Base-by-base conservation (phyloP, 1,140 invertebrate genomes). In the Drosophila kanapiae region DNA sequence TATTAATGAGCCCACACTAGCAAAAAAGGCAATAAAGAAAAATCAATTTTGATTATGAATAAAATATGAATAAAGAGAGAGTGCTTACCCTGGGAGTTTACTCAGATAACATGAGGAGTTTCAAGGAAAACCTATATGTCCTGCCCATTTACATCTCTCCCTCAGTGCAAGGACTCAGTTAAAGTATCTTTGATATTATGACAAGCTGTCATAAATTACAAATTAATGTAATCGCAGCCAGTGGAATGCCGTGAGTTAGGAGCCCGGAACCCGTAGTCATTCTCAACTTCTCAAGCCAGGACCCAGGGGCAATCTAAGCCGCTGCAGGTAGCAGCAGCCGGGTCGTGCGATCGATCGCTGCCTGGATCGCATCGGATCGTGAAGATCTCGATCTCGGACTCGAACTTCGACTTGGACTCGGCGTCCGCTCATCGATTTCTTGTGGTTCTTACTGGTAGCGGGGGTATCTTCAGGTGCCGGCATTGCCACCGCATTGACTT, bases 191-290 rank as follows among this genome's bases (percentile, higher is more conserved):
- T 80, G 86, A 90, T 91, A 91, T 91, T 91, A 88, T 91, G 86
- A 91, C 86, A 91, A 81, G 76, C 80, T 91, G 86, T 91, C 86
- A 91, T 85, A 91, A 91, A 91, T 91, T 91, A 91, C 82, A 91
- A 91, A 91, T 87, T 91, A 91, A 87, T 91, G 82, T 82, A 87
- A 82, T 77, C 63, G 76, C 72, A 23, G 67, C 54, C 38, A 51
- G 63, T 3, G 6, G 48, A 56, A 54, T 37, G 51, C 33, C 16
- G 7, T 18, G 45, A 72, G 67, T 51, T 60, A 67, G 53, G n/a
- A 49, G 53, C 14, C 18, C 11, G 29, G 11, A 53, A 48, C 27
- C 33, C 29, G 9, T 14, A n/a, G 42, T 43, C 51, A 10, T 56
- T 37, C 61, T n/a, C 49, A 7, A 18, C n/a, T 35, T 18, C 29